Evolutionary conservation across 2,113 vertebrate genomes (phyloP).

Genomic region (Vireo altiloquus): DNA sequence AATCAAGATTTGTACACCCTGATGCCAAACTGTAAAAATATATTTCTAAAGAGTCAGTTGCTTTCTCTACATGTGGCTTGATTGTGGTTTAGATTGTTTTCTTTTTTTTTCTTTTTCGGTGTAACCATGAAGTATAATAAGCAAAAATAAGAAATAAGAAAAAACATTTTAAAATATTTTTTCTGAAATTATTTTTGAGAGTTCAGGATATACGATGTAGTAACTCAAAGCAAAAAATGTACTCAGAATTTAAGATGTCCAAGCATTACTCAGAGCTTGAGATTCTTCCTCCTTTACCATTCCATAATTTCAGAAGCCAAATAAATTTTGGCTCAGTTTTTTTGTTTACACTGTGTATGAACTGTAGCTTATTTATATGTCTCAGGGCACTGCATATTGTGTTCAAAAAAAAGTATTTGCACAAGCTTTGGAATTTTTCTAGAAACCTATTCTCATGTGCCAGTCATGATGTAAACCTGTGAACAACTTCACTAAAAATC

Average conservation of each 20-base stretch:
- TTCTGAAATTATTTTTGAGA: background rate
- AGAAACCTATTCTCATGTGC: background rate
- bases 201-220: background rate
- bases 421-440: background rate
- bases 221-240: background rate
- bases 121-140: accelerated
- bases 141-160: background rate
- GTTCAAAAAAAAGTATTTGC: background rate
- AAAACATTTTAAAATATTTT: background rate
- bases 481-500: background rate
- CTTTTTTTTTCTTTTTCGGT: background rate
- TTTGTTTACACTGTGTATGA: background rate
- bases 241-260: background rate
- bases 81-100: background rate
- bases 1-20: background rate
- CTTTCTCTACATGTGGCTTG: background rate
- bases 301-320: background rate
- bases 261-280: background rate
- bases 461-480: background rate
- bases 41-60: background rate
- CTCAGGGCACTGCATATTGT: background rate
- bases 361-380: background rate
- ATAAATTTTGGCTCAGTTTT: background rate
- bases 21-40: background rate
- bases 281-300: background rate